phyloP scores from a whole-genome alignment of 2,888 invertebrate genomes.

The Eupithecia abbreviata region DNA sequence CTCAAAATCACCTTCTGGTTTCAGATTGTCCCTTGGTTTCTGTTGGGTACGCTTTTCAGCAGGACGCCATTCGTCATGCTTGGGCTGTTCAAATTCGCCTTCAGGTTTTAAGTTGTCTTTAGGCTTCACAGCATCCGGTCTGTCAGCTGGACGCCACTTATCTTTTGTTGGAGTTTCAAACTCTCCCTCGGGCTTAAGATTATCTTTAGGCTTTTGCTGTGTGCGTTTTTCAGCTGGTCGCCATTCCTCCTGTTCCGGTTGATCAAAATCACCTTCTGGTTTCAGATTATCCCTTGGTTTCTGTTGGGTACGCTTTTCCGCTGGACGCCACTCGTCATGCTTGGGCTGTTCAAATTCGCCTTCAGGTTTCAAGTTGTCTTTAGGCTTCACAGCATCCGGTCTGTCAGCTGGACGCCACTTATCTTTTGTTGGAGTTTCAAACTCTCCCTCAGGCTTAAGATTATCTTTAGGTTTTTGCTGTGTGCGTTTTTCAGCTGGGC shows the following conservation, averaged over 20 bases:
- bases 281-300: no score
- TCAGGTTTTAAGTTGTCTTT: conserved; percentile 81
- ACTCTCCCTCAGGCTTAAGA: conserved; percentile 68
- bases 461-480: conserved; percentile 68
- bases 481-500: no score
- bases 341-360: no score
- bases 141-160: conserved; percentile 72
- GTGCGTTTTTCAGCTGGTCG: conserved; percentile 73
- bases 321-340: no score
- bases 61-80: conserved; percentile 66
- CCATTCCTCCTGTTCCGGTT: conserved; percentile 50
- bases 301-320: no score
- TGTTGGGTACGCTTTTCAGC: conserved; percentile 59
- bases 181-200: conserved; percentile 58
- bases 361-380: no score
- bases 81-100: conserved; percentile 75
- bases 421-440: conserved; percentile 66
- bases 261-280: no score
- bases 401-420: conserved; percentile 77
- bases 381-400: conserved; percentile 33
- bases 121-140: conserved; percentile 57
- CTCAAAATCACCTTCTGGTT: conserved; percentile 79
- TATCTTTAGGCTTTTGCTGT: conserved; percentile 83
- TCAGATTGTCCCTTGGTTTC: conserved; percentile 65
- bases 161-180: no score